Base-by-base conservation (phyloP, 2,797 vertebrate genomes). In the Paramormyrops hopkinsi region DNA sequence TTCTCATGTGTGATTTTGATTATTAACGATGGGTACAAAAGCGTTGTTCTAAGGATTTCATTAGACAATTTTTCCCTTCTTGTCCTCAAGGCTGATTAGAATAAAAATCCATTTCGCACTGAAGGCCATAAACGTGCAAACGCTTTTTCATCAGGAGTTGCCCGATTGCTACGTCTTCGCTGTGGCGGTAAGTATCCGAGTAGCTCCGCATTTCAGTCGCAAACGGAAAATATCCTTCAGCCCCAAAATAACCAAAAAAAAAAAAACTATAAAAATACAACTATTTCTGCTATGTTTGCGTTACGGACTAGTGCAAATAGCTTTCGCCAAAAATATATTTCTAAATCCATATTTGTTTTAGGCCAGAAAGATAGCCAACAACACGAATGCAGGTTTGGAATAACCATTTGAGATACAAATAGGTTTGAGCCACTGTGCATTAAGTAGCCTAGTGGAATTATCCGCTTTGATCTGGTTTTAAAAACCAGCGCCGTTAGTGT, bases 111-210 rank as follows among this genome's bases (percentile, higher is more conserved):
- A 89, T 91, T 96, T 99, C 84, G 97, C 95, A 50, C 93, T 99
- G 91, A 99, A 99, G 93, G 97, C 97, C 53, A 98, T 99, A 93
- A 99, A 99, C 90, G 96, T 99, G 90, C 98, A 99, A 96, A 98
- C 98, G 0, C 96, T 99, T 89, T 96, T 96, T 53, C 97, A 98
- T 88, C 96, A 99, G 0, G 97, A 99, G 91, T 96, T 99, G 2
- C 98, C 98, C 0, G 98, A 99, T 93, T 99, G 98, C 90, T 99
- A 99, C 0, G 94, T 96, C 93, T 99, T 99, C 91, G 96, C 95
- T 37, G 94, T 98, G 82, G 95, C 90, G 90, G 98, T 98, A 92
- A 90, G 96, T 17, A 22, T 33, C 41, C 86, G n/a, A 9, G 53
- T 73, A 41, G 2, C 37, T 83, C 46, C 50, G 22, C 12, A 12